Conservation (phyloP, 2,888 invertebrate species). For the Nasonia oneida region DNA sequence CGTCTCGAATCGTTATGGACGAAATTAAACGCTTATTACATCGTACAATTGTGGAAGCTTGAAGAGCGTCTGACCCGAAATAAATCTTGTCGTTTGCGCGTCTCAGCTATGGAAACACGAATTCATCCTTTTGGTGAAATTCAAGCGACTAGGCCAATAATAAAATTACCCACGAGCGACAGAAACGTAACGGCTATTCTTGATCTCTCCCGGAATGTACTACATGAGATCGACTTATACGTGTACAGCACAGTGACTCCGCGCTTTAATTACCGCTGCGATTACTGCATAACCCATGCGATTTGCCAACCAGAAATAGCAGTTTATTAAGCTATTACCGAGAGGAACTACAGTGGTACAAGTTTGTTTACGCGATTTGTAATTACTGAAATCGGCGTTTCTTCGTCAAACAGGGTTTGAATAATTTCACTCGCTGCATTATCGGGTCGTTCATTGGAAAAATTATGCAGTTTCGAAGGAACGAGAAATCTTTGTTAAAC, state of each 20-base stretch:
- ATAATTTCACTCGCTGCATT: no score
- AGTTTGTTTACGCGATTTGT: no score
- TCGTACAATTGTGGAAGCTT: no score
- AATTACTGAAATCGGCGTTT: no score
- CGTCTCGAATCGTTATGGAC: no score
- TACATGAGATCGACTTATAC: background rate
- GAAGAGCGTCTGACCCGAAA: no score
- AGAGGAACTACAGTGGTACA: background rate
- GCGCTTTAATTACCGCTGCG: constrained; percentile 65
- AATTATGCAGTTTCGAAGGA: no score
- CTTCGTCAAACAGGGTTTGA: no score
- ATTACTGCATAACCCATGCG: constrained; percentile 68
- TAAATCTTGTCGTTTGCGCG: background rate
- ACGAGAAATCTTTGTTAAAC: no score
- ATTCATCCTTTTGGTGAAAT: background rate
- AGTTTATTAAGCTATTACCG: constrained; percentile 43
- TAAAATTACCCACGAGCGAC: background rate
- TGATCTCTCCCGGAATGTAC: background rate
- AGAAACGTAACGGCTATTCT: background rate
- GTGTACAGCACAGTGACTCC: background rate
- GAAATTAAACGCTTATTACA: no score
- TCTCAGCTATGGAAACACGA: background rate
- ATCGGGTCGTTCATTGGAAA: no score
- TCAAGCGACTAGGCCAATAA: background rate
- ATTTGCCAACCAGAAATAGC: constrained; percentile 56